A percentile compares a stretch with the other conserved stretches of the same genome.
phyloP scores from a whole-genome alignment of 2,888 invertebrate genomes.

The Endotricha flammealis region DNA sequence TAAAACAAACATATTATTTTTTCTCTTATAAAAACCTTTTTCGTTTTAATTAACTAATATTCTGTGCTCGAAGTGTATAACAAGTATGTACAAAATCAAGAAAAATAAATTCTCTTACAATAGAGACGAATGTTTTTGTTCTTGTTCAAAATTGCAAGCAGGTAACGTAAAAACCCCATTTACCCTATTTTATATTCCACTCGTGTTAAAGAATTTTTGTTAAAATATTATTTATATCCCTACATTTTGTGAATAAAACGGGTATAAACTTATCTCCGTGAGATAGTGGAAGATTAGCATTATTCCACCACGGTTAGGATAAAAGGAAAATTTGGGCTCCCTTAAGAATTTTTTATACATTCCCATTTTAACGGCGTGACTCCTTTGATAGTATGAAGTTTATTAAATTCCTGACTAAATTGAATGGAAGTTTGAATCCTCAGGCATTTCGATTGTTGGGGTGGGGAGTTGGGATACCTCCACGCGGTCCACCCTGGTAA shows the following conservation, averaged over 20 bases:
- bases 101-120: too few species aligned
- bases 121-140: too few species aligned
- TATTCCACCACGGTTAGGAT: conserved; percentile 11
- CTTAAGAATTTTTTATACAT: conserved; percentile 3
- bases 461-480: too few species aligned
- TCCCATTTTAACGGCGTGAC: not conserved
- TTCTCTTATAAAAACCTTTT: too few species aligned
- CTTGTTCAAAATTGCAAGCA: not conserved
- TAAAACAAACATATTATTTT: too few species aligned
- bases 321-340: conserved; percentile 2
- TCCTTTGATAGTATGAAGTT: conserved; percentile 1
- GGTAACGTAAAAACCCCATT: not conserved
- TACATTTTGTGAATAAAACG: conserved; percentile 5
- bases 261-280: conserved; percentile 10
- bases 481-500: too few species aligned
- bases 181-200: not conserved
- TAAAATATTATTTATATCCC: not conserved
- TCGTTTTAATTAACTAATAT: too few species aligned
- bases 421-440: not conserved
- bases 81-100: too few species aligned
- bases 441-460: not conserved
- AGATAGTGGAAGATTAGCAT: conserved; percentile 12
- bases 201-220: not conserved
- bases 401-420: conserved; percentile 2
- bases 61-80: too few species aligned